A percentile compares a stretch with the other conserved stretches of the same genome.
These are phyloP conservation scores for Rhinophrynus dorsalis DNA, from an alignment of 2,797 vertebrate genomes.

Conservation along the genomic window DNA sequence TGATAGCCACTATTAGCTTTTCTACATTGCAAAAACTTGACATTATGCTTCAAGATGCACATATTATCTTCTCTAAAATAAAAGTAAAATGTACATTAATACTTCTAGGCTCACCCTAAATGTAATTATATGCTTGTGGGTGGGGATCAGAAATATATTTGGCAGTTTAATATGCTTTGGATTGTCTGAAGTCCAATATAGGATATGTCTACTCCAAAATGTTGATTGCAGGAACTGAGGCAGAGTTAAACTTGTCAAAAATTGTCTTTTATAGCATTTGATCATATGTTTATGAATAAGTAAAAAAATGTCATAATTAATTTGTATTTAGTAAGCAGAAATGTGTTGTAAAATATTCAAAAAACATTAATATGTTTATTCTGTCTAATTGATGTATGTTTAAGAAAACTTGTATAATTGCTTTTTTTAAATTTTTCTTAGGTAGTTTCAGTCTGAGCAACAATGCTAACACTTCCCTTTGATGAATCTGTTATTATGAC, in stretches of 20 bases:
- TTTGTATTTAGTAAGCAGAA: not conserved
- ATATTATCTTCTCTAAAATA: not conserved
- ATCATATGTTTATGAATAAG: not conserved
- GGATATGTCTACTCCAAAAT: not conserved
- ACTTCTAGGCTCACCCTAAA: not conserved
- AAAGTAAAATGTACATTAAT: not conserved
- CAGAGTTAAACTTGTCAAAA: not conserved
- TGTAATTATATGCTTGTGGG: not conserved
- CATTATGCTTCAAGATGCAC: not conserved
- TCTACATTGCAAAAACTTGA: not conserved
- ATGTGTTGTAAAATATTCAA: too few species aligned
- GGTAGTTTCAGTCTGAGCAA: constrained; percentile 73
- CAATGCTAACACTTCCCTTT: constrained; percentile 95
- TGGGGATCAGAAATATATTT: not conserved
- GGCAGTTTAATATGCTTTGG: not conserved
- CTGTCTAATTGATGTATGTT: too few species aligned
- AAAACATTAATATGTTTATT: too few species aligned
- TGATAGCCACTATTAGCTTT: too few species aligned
- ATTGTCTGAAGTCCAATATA: not conserved
- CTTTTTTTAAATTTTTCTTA: constrained; percentile 70
- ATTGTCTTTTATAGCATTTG: not conserved
- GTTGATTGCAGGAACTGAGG: not conserved
- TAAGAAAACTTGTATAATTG: not conserved
- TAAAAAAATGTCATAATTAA: too few species aligned
- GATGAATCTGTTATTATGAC: constrained; percentile 93